Evolutionary conservation across 2,797 vertebrate genomes (phyloP), one percentile per base, ranked within the genome.

Genomic region (Coregonus sp.): DNA sequence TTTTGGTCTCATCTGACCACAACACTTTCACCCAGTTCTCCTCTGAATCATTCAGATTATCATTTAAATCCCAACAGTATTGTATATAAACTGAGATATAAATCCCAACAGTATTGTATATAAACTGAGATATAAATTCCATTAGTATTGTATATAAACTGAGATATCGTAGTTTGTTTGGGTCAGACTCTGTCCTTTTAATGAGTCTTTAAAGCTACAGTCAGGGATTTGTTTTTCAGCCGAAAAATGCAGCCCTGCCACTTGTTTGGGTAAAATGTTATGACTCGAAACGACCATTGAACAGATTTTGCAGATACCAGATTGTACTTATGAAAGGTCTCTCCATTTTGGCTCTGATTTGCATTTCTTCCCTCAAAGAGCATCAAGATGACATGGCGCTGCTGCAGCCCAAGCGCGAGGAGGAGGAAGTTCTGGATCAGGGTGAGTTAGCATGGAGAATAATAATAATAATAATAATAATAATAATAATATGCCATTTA

Each of bases 351-450:
- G 37, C n/a, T 47, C 68, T 11, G 3, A 6, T 33, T 16, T 16
- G 33, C 18, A 37, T 70, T 70, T 31, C 2, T 2, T 16, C 14
- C 50, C 9, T 51, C 37, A 76, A 85, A 94, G 93, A 86, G 80
- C 85, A 74, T 85, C 90, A 92, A 83, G 90, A 92, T 71, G 83
- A 84, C 74, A 82, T 80, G 74, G 78, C 86, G 40, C 78, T 87
- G 51, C 83, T 92, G 76, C 92, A 95, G 61, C 86, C 90, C 66
- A 95, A 91, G 85, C 92, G 91, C 77, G 94, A 92, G 71, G 94
- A 95, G 75, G 91, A 95, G 50, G 93, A 94, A 20, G 86, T 88
- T 83, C 87, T 95, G 86, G 94, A 96, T 90, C 94, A 96, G 87
- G 95, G 97, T 98, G 92, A 89, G 96, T 94, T 75, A 70, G 56